These are phyloP conservation scores for Megamerina dolium DNA, from an alignment of 2,888 invertebrate genomes.

Conservation along the genomic window DNA sequence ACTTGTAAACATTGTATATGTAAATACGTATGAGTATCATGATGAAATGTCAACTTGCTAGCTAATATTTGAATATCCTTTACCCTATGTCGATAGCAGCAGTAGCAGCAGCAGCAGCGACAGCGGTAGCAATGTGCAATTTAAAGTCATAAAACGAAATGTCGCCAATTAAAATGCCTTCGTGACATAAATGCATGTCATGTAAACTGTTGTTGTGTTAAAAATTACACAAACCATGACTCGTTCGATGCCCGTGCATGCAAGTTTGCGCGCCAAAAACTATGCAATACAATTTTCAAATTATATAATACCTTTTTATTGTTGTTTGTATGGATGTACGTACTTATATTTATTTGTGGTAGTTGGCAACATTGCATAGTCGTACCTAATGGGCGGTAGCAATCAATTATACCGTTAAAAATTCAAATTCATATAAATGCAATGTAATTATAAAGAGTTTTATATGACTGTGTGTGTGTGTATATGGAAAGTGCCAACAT, in stretches of 20 bases:
- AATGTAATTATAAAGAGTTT: too few relatives aligned
- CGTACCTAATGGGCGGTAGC: constrained; percentile 25
- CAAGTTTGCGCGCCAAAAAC: constrained; percentile 35
- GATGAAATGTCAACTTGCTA: too few relatives aligned
- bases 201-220: constrained; percentile 22
- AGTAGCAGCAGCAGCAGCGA: too few relatives aligned
- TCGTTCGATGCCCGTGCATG: constrained; percentile 2
- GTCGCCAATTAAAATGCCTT: constrained; percentile 46
- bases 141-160: constrained; percentile 46
- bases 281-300: constrained; percentile 43
- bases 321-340: constrained; percentile 8
- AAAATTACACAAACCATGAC: constrained; percentile 15
- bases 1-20: too few relatives aligned
- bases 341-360: constrained; percentile 19
- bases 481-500: too few relatives aligned
- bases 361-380: too few relatives aligned
- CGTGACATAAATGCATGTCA: constrained; percentile 47
- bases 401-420: constrained; percentile 22
- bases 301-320: constrained; percentile 31
- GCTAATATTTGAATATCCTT: too few relatives aligned
- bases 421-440: constrained; percentile 20
- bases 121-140: constrained; percentile 27
- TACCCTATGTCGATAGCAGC: too few relatives aligned
- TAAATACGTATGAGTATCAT: too few relatives aligned
- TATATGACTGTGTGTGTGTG: too few relatives aligned